Conservation (phyloP, 2,797 vertebrate species). For the Sebastes paucispinis region DNA sequence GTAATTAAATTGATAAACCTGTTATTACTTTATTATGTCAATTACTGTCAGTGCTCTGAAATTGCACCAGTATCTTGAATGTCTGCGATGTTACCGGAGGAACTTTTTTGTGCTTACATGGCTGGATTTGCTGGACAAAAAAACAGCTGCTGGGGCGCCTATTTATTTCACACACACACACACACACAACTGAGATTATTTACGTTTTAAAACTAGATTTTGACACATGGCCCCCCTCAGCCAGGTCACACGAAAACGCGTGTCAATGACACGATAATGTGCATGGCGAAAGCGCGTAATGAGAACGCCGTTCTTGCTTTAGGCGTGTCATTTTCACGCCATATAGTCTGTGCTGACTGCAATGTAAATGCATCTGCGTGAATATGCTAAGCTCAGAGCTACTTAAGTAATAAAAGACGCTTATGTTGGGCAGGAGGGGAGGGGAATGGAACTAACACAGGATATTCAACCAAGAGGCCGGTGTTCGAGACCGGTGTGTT, state of each 20-base stretch:
- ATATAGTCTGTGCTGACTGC: too few relatives aligned
- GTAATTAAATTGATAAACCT: not conserved
- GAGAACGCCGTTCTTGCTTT: too few relatives aligned
- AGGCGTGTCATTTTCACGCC: too few relatives aligned
- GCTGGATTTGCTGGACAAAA: not conserved
- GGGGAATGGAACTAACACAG: rapidly evolving
- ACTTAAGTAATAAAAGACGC: rapidly evolving
- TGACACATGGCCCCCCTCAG: not conserved
- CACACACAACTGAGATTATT: not conserved
- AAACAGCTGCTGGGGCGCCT: not conserved
- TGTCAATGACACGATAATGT: too few relatives aligned
- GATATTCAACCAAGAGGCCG: too few relatives aligned
- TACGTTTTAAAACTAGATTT: not conserved
- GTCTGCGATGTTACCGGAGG: not conserved
- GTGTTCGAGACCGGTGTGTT: too few relatives aligned
- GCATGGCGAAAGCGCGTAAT: too few relatives aligned
- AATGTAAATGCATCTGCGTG: too few relatives aligned
- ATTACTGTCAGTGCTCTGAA: not conserved
- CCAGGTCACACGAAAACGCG: rapidly evolving
- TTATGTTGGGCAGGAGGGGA: too few relatives aligned
- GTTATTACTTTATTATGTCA: constrained; percentile 1
- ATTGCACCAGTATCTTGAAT: not conserved
- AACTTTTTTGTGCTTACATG: not conserved
- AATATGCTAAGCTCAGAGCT: rapidly evolving
- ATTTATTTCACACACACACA: not conserved